A percentile compares a stretch with the other conserved stretches of the same genome.
Evolutionary conservation across 2,113 vertebrate species (phyloP).

Genomic region (Tetrao urogallus): DNA sequence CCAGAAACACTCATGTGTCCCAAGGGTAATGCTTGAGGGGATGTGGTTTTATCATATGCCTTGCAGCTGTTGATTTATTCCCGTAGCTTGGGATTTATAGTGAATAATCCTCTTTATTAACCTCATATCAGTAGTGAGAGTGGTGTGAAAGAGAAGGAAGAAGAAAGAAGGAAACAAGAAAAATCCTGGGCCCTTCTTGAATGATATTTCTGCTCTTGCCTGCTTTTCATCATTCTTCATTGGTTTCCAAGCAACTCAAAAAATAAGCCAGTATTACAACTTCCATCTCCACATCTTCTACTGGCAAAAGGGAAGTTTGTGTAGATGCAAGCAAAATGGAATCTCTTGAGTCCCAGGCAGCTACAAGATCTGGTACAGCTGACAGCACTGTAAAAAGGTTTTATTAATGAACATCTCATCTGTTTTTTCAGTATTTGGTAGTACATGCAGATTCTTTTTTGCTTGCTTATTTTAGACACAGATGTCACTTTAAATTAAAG

Average conservation of each 20-base stretch:
- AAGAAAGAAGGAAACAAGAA: neutral
- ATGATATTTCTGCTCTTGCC: neutral
- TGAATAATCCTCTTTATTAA: neutral
- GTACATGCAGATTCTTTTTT: neutral
- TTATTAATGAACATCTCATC: neutral
- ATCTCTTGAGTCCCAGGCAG: neutral
- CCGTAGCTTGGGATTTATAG: neutral
- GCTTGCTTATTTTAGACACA: neutral
- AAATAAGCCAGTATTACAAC: neutral
- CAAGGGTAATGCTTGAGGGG: neutral
- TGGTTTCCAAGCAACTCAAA: neutral
- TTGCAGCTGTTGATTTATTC: neutral
- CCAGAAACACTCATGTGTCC: neutral
- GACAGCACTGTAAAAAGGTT: neutral
- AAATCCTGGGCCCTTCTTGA: neutral
- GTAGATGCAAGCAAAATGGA: neutral
- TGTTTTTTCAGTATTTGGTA: neutral
- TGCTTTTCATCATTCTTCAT: neutral
- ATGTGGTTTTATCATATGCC: neutral
- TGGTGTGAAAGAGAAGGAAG: neutral
- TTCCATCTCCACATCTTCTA: neutral
- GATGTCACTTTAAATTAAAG: conserved; percentile 3
- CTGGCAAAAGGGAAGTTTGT: neutral
- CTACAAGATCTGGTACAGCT: neutral
- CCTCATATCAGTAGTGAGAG: neutral